phyloP scores from a whole-genome alignment of 2,797 vertebrate genomes.

The Amniataba percoides region DNA sequence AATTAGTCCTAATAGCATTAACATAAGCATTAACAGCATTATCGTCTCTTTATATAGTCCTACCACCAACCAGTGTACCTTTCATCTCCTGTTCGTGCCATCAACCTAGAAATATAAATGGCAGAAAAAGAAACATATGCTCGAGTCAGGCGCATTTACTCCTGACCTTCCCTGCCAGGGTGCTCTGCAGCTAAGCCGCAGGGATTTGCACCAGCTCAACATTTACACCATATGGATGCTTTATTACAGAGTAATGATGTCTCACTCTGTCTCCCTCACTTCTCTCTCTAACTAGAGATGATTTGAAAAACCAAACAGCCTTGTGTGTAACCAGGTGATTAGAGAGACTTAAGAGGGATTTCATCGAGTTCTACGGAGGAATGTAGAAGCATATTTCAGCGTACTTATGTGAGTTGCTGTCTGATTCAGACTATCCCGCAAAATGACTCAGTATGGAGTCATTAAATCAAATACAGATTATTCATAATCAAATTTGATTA shows the following conservation, averaged over 20 bases:
- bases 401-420: slow-evolving; percentile 31
- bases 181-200: slow-evolving; percentile 89
- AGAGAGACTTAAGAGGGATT: slow-evolving; percentile 86
- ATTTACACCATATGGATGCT: slow-evolving; percentile 95
- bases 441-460: slow-evolving; percentile 28
- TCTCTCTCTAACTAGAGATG: slow-evolving; percentile 84
- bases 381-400: slow-evolving; percentile 63
- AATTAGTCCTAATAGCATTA: slow-evolving; percentile 13
- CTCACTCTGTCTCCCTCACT: slow-evolving; percentile 73
- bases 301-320: slow-evolving; percentile 87
- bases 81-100: slow-evolving; percentile 43
- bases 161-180: slow-evolving; percentile 87
- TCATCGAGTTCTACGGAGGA: slow-evolving; percentile 76
- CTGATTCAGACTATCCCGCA: slow-evolving; percentile 16
- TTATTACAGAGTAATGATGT: slow-evolving; percentile 89
- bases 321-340: slow-evolving; percentile 88
- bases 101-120: slow-evolving; percentile 59
- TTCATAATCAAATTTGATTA: slow-evolving; percentile 23
- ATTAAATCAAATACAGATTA: slow-evolving; percentile 42
- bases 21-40: background rate
- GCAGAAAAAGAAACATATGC: slow-evolving; percentile 85
- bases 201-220: slow-evolving; percentile 93
- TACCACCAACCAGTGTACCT: slow-evolving; percentile 7
- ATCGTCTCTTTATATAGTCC: background rate
- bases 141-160: slow-evolving; percentile 87